Base-by-base conservation (phyloP, 1,140 invertebrate genomes). In the Cheumatopsyche charites region DNA sequence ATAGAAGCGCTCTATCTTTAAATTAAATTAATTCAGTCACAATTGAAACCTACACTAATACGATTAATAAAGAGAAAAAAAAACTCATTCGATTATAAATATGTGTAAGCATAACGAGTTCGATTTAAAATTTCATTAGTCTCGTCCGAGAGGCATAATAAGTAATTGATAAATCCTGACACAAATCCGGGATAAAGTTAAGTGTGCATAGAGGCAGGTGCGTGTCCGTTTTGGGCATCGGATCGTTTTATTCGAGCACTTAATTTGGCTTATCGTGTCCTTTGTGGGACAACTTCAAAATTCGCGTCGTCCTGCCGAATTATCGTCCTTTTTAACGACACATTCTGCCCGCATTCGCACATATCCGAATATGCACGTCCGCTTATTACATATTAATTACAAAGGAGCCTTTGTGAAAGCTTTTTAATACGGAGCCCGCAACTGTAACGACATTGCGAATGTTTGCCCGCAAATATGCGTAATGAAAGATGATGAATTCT, bases 201-300 rank as follows among this genome's bases (percentile, higher is more conserved):
- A 36, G 9, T 9, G 29, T 36, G 29, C 29, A 36, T 36, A 36
- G 29, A 36, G n/a, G n/a, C 29, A 36, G 29, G 45, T n/a, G 45
- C 45, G 12, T 13, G 15, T 17, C 15, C 49, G 9, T 58, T 58
- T 58, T 58, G 19, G n/a, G 19, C 21, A 52, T 52, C 19, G 19
- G 19, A 52, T 52, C 47, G 47, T 52, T 52, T 52, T 52, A 17
- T 52, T 52, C 47, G 15, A 15, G 55, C 55, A 23, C 55, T 58
- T 58, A 58, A 58, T 58, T 58, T 58, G 55, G 55, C 55, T 58
- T 58, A 58, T 58, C 55, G 21, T 23, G 55, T 42, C 29, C 62
- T 63, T 63, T 63, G 62, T 63, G 41, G n/a, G 29, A 63, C 29
- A 23, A 63, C 36, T 63, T 63, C 62, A 63, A 63, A 63, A 43